Percentiles rank a stretch among this genome's conserved stretches.
These are phyloP conservation scores for Teleiodes luculella DNA, from an alignment of 2,888 invertebrate species.

Conservation along the genomic window DNA sequence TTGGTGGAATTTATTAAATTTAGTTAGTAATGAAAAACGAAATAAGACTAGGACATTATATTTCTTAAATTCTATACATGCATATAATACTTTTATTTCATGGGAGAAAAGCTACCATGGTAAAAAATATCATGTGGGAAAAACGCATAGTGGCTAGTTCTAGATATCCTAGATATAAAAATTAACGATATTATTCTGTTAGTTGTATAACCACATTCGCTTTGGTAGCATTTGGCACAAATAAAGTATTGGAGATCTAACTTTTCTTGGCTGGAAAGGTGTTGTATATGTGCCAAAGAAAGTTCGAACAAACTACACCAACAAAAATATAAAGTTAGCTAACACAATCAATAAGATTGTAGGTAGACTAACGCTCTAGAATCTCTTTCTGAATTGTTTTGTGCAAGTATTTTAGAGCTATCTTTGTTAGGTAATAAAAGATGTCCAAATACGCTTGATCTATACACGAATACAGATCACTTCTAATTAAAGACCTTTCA, in stretches of 20 bases:
- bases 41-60: too few relatives aligned
- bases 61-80: too few relatives aligned
- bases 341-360: too few relatives aligned
- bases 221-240: not conserved
- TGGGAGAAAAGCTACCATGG: too few relatives aligned
- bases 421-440: not conserved
- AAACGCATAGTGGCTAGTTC: too few relatives aligned
- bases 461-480: not conserved
- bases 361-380: too few relatives aligned
- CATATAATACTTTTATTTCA: too few relatives aligned
- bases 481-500: constrained; percentile 7
- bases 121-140: too few relatives aligned
- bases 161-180: not conserved
- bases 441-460: not conserved
- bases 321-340: not conserved
- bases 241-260: not conserved
- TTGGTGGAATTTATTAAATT: too few relatives aligned
- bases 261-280: not conserved
- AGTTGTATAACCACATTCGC: not conserved
- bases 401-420: not conserved
- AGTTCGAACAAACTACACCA: not conserved
- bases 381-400: too few relatives aligned
- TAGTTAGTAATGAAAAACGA: too few relatives aligned
- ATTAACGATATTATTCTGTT: not conserved
- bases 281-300: not conserved